Evolutionary conservation across 2,888 invertebrate species (phyloP).

Genomic region (Drosophila buzzatii): DNA sequence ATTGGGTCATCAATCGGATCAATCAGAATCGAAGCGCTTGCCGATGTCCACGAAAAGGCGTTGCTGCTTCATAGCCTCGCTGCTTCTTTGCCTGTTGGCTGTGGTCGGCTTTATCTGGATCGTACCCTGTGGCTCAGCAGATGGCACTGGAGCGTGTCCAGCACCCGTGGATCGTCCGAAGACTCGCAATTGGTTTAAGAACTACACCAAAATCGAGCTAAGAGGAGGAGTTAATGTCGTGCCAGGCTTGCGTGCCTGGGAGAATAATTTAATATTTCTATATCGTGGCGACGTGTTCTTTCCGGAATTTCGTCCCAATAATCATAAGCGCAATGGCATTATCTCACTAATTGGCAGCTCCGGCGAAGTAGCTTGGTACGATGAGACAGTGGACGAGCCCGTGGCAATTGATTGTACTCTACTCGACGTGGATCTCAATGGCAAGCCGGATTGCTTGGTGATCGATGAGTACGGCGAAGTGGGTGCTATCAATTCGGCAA

Average conservation of each 20-base stretch:
- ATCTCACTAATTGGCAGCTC: conserved; percentile 89
- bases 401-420: conserved; percentile 90
- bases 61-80: conserved; percentile 89
- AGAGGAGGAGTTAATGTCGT: conserved; percentile 90
- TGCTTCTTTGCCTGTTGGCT: conserved; percentile 89
- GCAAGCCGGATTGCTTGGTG: conserved; percentile 90
- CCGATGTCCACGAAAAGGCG: conserved; percentile 89
- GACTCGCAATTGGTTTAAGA: conserved; percentile 89
- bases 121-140: conserved; percentile 88
- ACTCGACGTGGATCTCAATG: conserved; percentile 90
- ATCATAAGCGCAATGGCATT: conserved; percentile 87
- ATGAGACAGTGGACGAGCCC: conserved; percentile 89
- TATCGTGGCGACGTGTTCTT: conserved; percentile 89
- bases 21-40: conserved; percentile 83
- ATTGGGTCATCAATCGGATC: conserved; percentile 78
- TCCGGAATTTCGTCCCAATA: conserved; percentile 85
- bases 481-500: conserved; percentile 87
- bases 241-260: conserved; percentile 88
- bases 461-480: conserved; percentile 89
- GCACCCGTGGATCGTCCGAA: conserved; percentile 86
- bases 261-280: conserved; percentile 90
- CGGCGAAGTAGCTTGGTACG: conserved; percentile 91
- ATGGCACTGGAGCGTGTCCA: conserved; percentile 89
- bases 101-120: conserved; percentile 91
- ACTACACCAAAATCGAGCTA: conserved; percentile 89